These are phyloP conservation scores for Hemicordylus capensis DNA, from an alignment of 2,113 vertebrate genomes.

Conservation along the genomic window DNA sequence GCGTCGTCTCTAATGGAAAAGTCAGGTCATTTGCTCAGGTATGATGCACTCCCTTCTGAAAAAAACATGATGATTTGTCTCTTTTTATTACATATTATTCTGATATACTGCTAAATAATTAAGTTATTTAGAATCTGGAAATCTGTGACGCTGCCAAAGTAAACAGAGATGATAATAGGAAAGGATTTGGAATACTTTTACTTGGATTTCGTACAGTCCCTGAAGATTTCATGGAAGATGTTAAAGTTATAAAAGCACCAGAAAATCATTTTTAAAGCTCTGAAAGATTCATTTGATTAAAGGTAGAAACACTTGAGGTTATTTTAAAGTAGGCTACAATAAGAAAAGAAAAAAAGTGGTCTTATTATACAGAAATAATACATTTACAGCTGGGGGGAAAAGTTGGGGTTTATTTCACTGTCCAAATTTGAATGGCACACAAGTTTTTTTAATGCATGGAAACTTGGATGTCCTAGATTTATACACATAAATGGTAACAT, in stretches of 20 bases:
- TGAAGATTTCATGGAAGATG: slow-evolving; percentile 36
- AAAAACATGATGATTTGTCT: slow-evolving; percentile 80
- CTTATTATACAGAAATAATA: slow-evolving; percentile 22
- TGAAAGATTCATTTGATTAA: slow-evolving; percentile 30
- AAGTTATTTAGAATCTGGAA: slow-evolving; percentile 68
- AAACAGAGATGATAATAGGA: slow-evolving; percentile 66
- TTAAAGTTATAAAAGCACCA: slow-evolving; percentile 28
- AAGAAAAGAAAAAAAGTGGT: slow-evolving; percentile 7
- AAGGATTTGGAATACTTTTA: slow-evolving; percentile 49
- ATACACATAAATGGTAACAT: not conserved
- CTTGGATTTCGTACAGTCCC: slow-evolving; percentile 25
- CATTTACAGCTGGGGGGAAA: slow-evolving; percentile 7
- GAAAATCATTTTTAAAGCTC: slow-evolving; percentile 40
- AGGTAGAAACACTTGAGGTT: not conserved
- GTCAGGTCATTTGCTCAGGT: slow-evolving; percentile 75
- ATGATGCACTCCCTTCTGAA: slow-evolving; percentile 72
- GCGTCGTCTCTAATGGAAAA: slow-evolving; percentile 78
- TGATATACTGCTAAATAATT: slow-evolving; percentile 78
- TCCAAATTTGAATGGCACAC: not conserved
- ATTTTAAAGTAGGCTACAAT: slow-evolving; percentile 14
- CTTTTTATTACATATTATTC: slow-evolving; percentile 77
- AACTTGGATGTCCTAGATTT: slow-evolving; percentile 10
- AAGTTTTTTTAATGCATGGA: slow-evolving; percentile 15
- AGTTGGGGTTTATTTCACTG: slow-evolving; percentile 14
- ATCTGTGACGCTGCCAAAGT: slow-evolving; percentile 54